Percentiles rank a stretch among this genome's conserved stretches.
These are phyloP conservation scores for Acanthosepion pharaonis DNA, from an alignment of 2,888 invertebrate species.

Conservation along the genomic window DNA sequence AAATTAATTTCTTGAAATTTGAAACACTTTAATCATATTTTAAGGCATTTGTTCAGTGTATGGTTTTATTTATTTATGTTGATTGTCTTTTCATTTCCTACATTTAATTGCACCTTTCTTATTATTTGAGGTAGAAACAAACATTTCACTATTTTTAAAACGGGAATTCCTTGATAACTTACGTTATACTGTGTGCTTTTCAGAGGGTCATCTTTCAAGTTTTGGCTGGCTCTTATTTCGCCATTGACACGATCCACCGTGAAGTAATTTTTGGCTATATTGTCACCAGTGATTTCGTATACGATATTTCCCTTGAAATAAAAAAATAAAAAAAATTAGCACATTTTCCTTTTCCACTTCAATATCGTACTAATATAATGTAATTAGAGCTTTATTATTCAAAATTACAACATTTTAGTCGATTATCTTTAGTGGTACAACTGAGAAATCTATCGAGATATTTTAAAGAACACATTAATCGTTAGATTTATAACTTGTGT, in stretches of 20 bases:
- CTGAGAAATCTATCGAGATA: no score
- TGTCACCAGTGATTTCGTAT: conserved; percentile 61
- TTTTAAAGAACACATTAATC: neutral
- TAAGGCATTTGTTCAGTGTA: no score
- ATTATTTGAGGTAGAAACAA: no score
- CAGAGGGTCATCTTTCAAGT: conserved; percentile 53
- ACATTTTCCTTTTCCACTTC: neutral
- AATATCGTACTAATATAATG: neutral
- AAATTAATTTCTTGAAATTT: no score
- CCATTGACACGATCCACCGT: conserved; percentile 58
- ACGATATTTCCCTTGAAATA: conserved; percentile 60
- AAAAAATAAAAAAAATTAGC: conserved; percentile 45
- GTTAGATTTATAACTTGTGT: no score
- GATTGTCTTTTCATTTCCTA: no score
- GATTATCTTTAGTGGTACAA: no score
- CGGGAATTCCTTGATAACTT: conserved; percentile 47
- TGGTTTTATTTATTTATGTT: no score
- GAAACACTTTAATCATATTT: no score
- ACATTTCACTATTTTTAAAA: no score
- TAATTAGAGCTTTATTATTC: neutral
- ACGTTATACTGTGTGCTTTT: conserved; percentile 61
- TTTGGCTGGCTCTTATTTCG: conserved; percentile 54
- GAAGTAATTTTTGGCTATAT: conserved; percentile 59
- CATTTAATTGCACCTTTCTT: no score
- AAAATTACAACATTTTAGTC: no score